A percentile compares a stretch with the other conserved stretches of the same genome.
Evolutionary conservation across 2,888 invertebrate species (phyloP).

Genomic region (Nemapogon koenigi): DNA sequence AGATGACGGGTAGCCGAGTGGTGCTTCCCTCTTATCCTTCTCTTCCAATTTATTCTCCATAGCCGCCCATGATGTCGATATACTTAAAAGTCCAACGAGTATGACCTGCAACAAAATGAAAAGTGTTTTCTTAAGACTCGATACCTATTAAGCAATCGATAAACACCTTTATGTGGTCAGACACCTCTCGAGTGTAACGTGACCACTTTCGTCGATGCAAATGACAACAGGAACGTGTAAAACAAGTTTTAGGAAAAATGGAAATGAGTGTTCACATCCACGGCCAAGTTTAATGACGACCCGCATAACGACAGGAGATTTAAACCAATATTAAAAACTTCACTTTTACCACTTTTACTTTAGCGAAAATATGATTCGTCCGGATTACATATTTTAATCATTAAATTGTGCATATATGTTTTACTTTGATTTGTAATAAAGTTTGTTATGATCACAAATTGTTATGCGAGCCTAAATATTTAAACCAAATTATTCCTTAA

Average conservation of each 20-base stretch:
- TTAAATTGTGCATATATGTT: too few species aligned
- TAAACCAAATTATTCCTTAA: too few species aligned
- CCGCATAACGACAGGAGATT: conserved; percentile 50
- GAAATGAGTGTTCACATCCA: conserved; percentile 21
- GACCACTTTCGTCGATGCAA: conserved; percentile 10
- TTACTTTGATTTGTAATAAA: too few species aligned
- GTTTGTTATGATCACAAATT: too few species aligned
- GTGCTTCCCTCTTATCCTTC: conserved; percentile 50
- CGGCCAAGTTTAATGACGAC: conserved; percentile 28
- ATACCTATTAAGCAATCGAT: not conserved
- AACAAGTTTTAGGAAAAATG: conserved; percentile 32
- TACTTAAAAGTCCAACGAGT: conserved; percentile 39
- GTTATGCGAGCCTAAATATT: too few species aligned
- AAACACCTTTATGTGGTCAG: too few species aligned
- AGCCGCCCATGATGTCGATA: conserved; percentile 40
- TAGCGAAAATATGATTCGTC: too few species aligned
- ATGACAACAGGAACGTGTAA: conserved; percentile 8
- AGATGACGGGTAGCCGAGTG: conserved; percentile 30
- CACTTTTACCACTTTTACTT: conserved; percentile 58
- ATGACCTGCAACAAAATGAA: conserved; percentile 34
- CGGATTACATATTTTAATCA: too few species aligned
- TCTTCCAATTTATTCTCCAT: conserved; percentile 34
- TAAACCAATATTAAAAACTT: conserved; percentile 46
- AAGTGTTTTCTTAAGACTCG: not conserved
- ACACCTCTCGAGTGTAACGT: not conserved